Evolutionary conservation across 2,797 vertebrate species (phyloP).

Genomic region (Eospalax fontanierii): DNA sequence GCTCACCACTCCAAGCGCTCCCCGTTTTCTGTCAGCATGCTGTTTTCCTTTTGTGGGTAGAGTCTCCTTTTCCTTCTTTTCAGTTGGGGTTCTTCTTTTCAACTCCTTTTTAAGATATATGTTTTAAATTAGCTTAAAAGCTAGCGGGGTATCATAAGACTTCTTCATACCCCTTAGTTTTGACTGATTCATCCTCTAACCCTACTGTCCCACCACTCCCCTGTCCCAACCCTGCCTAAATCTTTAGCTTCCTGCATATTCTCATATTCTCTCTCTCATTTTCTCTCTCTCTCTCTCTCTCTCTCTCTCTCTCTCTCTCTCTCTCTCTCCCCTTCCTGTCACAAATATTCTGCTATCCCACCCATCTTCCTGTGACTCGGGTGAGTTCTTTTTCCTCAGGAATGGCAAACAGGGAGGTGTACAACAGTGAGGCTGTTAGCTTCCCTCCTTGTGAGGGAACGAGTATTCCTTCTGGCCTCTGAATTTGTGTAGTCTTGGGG

Average conservation of each 20-base stretch:
- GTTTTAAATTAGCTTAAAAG: neutral
- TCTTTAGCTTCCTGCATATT: neutral
- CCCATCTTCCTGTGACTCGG: neutral
- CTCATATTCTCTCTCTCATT: neutral
- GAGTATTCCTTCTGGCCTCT: neutral
- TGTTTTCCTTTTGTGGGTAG: neutral
- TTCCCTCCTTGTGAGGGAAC: neutral
- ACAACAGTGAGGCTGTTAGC: neutral
- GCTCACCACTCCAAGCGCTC: too few species aligned
- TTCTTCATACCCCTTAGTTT: neutral
- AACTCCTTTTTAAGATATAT: neutral
- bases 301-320: neutral
- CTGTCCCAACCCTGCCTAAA: neutral
- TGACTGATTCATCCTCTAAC: neutral
- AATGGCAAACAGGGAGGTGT: neutral
- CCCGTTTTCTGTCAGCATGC: neutral
- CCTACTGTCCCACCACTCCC: neutral
- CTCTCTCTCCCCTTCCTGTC: neutral
- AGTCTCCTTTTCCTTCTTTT: neutral
- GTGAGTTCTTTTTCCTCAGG: neutral
- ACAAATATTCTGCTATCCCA: neutral
- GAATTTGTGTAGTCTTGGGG: neutral
- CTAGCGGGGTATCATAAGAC: too few species aligned
- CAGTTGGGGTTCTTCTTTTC: neutral
- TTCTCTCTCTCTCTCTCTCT: too few species aligned